Conservation (phyloP, 2,888 invertebrate species). For the Spialia ferax region DNA sequence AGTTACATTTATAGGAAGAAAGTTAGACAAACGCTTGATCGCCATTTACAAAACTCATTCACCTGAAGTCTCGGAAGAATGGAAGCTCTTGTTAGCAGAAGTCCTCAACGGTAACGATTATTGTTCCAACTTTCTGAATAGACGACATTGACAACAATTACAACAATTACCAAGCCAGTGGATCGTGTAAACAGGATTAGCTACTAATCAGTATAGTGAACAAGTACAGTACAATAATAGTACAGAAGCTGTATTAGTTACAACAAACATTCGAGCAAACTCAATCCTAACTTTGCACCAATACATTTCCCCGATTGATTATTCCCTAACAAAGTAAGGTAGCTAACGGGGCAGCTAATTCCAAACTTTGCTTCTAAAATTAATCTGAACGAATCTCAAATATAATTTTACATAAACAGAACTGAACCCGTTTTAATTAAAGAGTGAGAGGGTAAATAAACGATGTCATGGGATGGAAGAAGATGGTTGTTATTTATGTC, state of each 20-base stretch:
- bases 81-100: background rate
- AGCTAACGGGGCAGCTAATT: background rate
- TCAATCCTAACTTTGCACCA: background rate
- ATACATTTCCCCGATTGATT: background rate
- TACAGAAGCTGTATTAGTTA: conserved; percentile 2
- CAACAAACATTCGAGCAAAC: background rate
- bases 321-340: background rate
- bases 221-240: background rate
- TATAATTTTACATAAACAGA: background rate
- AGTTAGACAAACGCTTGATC: no score
- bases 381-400: background rate
- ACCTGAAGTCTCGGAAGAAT: background rate
- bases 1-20: no score
- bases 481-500: no score
- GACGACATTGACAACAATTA: background rate
- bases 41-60: background rate
- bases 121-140: conserved; percentile 3
- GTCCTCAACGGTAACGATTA: background rate
- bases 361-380: background rate
- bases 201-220: background rate
- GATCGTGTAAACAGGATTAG: background rate
- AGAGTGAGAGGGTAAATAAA: background rate
- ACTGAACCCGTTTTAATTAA: background rate
- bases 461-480: no score
- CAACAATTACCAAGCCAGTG: background rate